A percentile compares a stretch with the other conserved stretches of the same genome.
These are phyloP conservation scores for Embidobia sp. DNA, from an alignment of 2,888 invertebrate genomes.

Conservation along the genomic window DNA sequence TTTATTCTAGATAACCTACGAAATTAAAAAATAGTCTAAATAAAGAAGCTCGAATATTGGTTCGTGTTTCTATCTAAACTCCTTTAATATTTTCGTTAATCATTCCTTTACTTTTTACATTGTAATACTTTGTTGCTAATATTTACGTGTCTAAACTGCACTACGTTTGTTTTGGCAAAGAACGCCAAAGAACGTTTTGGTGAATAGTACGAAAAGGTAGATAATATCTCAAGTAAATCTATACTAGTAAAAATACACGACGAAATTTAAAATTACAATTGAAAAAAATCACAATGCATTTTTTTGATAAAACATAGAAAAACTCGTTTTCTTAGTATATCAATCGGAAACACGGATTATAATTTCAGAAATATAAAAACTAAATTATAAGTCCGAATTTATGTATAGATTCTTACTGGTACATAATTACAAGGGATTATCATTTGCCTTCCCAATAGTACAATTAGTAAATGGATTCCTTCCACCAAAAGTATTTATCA, in stretches of 20 bases:
- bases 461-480: neutral
- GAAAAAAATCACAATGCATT: no score
- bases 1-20: slow-evolving; percentile 12
- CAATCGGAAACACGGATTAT: slow-evolving; percentile 1
- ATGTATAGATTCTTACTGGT: no score
- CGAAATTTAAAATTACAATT: no score
- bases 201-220: no score
- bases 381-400: no score
- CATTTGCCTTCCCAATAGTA: no score
- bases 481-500: slow-evolving; percentile 42
- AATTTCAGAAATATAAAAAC: neutral
- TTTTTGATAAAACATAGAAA: no score
- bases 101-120: slow-evolving; percentile 12
- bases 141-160: slow-evolving; percentile 1
- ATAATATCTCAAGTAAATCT: no score
- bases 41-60: slow-evolving; percentile 15
- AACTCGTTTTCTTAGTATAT: no score
- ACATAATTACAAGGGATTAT: no score
- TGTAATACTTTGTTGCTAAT: slow-evolving; percentile 14
- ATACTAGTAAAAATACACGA: no score
- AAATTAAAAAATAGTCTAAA: slow-evolving; percentile 20
- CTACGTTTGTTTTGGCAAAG: slow-evolving; percentile 10
- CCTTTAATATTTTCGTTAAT: slow-evolving; percentile 14
- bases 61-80: slow-evolving; percentile 16
- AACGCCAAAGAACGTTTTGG: no score